Percentiles rank a stretch among this genome's conserved stretches.
Evolutionary conservation across 64 coral and sea anemone genomes (phyloP).

Genomic region (Actinia equina): DNA sequence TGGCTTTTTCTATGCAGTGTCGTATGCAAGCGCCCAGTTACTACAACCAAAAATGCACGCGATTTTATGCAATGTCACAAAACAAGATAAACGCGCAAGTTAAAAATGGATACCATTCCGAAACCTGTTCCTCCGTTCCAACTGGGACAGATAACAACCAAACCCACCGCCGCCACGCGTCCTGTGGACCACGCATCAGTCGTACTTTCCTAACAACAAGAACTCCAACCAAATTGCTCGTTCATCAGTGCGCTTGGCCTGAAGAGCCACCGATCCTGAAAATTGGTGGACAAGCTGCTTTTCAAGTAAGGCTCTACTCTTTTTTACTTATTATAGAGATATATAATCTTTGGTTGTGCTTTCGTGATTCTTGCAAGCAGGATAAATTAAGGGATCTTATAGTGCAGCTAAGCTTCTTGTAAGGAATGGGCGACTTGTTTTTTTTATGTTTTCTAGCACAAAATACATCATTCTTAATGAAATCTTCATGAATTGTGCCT

Average conservation of each 20-base stretch:
- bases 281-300: constrained; percentile 86
- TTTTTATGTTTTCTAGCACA: neutral
- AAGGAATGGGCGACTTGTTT: neutral
- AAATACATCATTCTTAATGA: neutral
- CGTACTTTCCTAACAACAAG: constrained; percentile 63
- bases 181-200: constrained; percentile 61
- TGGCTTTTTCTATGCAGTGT: constrained; percentile 98
- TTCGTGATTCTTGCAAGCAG: constrained; percentile 6
- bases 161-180: constrained; percentile 45
- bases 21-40: constrained; percentile 98
- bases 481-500: constrained; percentile 10
- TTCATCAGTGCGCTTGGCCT: constrained; percentile 99
- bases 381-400: neutral
- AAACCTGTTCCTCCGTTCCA: constrained; percentile 69
- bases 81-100: constrained; percentile 76
- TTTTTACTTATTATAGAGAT: neutral
- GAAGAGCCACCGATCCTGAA: constrained; percentile 81
- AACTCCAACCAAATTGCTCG: constrained; percentile 82
- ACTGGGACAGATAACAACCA: constrained; percentile 56
- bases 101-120: constrained; percentile 87
- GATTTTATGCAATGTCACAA: constrained; percentile 90
- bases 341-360: neutral
- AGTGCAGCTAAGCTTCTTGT: neutral
- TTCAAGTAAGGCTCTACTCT: constrained; percentile 63
- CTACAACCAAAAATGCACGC: constrained; percentile 81